A percentile compares a stretch with the other conserved stretches of the same genome.
phyloP scores from a whole-genome alignment of 2,113 vertebrate species.

The Morone saxatilis region DNA sequence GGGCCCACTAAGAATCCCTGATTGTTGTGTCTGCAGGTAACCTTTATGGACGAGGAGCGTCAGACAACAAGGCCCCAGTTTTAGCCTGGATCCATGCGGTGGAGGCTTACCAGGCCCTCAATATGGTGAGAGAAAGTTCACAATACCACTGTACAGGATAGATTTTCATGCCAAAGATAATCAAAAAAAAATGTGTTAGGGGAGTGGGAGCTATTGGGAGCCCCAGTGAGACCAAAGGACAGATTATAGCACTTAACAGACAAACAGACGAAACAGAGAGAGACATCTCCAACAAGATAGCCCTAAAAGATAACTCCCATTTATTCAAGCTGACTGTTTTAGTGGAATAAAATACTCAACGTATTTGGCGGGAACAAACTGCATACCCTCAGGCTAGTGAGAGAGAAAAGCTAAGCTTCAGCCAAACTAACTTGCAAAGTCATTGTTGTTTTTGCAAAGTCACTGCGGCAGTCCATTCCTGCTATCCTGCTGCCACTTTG shows the following conservation, averaged over 20 bases:
- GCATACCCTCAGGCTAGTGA: conserved; percentile 4
- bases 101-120: conserved; percentile 82
- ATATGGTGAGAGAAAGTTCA: conserved; percentile 71
- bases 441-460: conserved; percentile 37
- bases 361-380: conserved; percentile 15
- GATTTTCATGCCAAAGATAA: neutral
- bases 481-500: neutral
- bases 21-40: conserved; percentile 76
- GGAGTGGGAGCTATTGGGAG: neutral
- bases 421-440: conserved; percentile 29
- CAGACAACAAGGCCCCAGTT: conserved; percentile 89
- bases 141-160: neutral
- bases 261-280: neutral
- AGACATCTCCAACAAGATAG: neutral
- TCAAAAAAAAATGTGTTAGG: neutral
- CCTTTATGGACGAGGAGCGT: conserved; percentile 87
- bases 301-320: conserved; percentile 8
- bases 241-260: neutral
- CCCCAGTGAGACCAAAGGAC: conserved; percentile 1
- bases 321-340: conserved; percentile 12
- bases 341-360: neutral
- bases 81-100: conserved; percentile 88
- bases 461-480: conserved; percentile 39
- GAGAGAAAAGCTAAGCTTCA: conserved; percentile 14
- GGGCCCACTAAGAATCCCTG: neutral